Conservation (phyloP, 2,797 vertebrate genomes). For the Melopsittacus undulatus region DNA sequence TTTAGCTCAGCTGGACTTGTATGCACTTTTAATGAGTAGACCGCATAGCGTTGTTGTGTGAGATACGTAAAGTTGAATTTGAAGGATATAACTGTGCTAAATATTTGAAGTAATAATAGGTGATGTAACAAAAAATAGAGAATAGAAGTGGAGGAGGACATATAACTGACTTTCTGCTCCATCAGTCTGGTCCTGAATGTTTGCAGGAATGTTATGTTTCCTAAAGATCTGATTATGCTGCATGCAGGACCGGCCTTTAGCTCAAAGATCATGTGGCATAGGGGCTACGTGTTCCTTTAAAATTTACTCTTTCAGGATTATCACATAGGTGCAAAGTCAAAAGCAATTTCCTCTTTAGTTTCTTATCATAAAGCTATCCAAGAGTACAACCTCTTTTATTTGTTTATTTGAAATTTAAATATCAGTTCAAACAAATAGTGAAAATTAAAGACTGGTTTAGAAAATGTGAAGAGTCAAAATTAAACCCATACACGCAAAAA, state of each 20-base stretch:
- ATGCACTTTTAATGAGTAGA: background rate
- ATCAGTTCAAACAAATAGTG: background rate
- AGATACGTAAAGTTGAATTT: background rate
- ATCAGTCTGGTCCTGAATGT: background rate
- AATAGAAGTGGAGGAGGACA: background rate
- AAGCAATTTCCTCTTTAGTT: background rate
- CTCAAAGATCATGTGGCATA: background rate
- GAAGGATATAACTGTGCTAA: background rate
- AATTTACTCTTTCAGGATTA: background rate
- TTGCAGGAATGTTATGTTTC: background rate
- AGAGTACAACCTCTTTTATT: accelerated
- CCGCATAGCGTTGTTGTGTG: background rate
- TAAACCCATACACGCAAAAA: background rate
- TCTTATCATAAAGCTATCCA: background rate
- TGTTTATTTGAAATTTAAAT: background rate
- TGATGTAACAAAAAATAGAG: background rate
- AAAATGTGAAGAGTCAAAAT: background rate
- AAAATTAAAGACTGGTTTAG: background rate
- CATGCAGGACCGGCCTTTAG: background rate
- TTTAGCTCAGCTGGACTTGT: background rate
- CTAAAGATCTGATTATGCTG: background rate
- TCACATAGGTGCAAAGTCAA: background rate
- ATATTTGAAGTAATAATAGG: background rate
- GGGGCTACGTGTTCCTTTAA: background rate
- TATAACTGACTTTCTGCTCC: background rate